A percentile compares a stretch with the other conserved stretches of the same genome.
phyloP scores from a whole-genome alignment of 2,113 vertebrate genomes.

The Australoheros scitulus region DNA sequence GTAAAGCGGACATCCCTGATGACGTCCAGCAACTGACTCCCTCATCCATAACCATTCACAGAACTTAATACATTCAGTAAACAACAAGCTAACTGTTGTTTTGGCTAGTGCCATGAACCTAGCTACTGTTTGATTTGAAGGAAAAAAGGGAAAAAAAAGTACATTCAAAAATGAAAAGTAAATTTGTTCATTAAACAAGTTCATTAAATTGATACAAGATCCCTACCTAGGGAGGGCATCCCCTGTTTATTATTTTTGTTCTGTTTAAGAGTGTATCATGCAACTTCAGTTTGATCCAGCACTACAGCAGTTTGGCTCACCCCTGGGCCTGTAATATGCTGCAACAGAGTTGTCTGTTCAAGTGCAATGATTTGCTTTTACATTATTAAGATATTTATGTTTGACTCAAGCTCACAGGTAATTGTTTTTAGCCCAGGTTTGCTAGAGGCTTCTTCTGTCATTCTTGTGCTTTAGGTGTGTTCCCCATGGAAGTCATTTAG shows the following conservation, averaged over 20 bases:
- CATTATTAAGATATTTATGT: not conserved
- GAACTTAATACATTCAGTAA: not conserved
- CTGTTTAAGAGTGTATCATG: not conserved
- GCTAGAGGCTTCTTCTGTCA: conserved; percentile 35
- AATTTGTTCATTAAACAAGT: not conserved
- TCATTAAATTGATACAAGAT: not conserved
- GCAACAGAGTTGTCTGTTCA: not conserved
- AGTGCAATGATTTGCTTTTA: not conserved
- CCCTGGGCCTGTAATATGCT: not conserved
- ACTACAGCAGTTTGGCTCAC: not conserved
- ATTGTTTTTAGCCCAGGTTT: conserved; percentile 35
- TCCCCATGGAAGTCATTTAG: conserved; percentile 75
- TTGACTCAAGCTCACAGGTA: conserved; percentile 32
- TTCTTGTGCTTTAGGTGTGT: conserved; percentile 52
- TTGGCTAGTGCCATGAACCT: not conserved
- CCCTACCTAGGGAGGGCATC: not conserved
- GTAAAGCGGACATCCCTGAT: not conserved
- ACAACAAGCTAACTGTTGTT: not conserved
- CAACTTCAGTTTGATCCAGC: not conserved
- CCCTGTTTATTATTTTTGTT: not conserved
- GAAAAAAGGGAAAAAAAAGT: too few relatives aligned
- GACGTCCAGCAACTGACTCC: not conserved
- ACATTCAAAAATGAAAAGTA: not conserved
- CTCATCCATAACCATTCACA: not conserved
- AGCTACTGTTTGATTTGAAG: not conserved